Conservation (phyloP, 2,113 vertebrate species). For the Alethe castanea region DNA sequence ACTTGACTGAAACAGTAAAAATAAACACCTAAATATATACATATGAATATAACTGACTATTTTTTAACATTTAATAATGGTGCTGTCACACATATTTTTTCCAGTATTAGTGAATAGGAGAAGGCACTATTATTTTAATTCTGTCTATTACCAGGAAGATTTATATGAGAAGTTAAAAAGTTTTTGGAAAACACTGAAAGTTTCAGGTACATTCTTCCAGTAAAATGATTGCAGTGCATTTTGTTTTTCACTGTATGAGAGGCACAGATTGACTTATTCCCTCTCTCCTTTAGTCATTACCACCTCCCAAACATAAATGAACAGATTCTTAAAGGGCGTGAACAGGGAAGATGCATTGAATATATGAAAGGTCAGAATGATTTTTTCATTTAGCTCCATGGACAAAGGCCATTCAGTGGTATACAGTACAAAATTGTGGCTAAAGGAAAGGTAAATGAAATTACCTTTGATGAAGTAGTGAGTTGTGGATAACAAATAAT, state of each 20-base stretch:
- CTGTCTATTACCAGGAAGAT: background rate
- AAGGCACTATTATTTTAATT: background rate
- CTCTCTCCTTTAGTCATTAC: background rate
- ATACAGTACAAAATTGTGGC: background rate
- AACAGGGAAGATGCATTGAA: background rate
- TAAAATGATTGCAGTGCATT: background rate
- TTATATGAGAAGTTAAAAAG: background rate
- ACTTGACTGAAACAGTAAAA: background rate
- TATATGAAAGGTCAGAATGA: background rate
- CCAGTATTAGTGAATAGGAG: background rate
- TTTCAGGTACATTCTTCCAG: background rate
- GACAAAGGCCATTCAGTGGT: background rate
- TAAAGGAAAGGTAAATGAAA: background rate
- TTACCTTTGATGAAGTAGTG: background rate
- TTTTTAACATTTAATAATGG: background rate
- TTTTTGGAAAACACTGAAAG: background rate
- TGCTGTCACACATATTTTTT: background rate
- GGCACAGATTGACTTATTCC: background rate
- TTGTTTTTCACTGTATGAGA: background rate
- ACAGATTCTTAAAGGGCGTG: background rate
- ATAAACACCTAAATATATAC: background rate
- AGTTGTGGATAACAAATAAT: background rate
- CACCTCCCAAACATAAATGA: background rate
- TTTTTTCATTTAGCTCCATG: accelerated
- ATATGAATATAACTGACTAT: background rate